These are phyloP conservation scores for Linyphia triangularis DNA, from an alignment of 2,888 invertebrate species.

Conservation along the genomic window DNA sequence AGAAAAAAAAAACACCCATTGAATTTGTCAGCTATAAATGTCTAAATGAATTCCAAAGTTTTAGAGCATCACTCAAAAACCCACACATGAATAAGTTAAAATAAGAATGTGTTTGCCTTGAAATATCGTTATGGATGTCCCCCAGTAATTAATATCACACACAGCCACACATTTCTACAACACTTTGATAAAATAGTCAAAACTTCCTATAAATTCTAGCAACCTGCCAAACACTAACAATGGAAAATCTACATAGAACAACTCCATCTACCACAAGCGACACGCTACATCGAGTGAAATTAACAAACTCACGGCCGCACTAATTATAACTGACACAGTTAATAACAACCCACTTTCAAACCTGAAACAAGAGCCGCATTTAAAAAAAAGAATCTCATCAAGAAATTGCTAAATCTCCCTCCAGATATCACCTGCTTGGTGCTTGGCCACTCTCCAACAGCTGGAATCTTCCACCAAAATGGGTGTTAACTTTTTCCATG, in stretches of 20 bases:
- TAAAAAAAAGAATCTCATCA: neutral
- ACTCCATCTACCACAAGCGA: neutral
- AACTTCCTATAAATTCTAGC: neutral
- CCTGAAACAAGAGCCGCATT: constrained; percentile 25
- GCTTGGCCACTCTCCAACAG: constrained; percentile 48
- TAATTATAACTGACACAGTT: constrained; percentile 39
- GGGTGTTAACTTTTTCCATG: constrained; percentile 60
- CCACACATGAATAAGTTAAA: no score
- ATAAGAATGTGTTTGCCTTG: no score
- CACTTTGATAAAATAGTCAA: neutral
- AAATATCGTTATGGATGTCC: no score
- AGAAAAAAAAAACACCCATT: no score
- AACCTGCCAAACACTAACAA: constrained; percentile 19
- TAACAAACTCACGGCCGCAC: constrained; percentile 17
- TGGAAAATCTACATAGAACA: neutral
- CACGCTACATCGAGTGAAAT: neutral
- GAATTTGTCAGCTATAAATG: no score
- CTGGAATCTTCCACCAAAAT: constrained; percentile 37
- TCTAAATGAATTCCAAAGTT: no score
- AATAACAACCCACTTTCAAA: constrained; percentile 19
- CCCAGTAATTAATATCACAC: neutral
- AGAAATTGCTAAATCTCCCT: constrained; percentile 15
- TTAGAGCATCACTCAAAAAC: no score
- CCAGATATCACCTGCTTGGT: constrained; percentile 53
- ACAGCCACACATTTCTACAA: neutral